Percentiles rank a stretch among this genome's conserved stretches.
These are phyloP conservation scores for Podarcis lilfordi DNA, from an alignment of 2,797 vertebrate species.

Conservation along the genomic window DNA sequence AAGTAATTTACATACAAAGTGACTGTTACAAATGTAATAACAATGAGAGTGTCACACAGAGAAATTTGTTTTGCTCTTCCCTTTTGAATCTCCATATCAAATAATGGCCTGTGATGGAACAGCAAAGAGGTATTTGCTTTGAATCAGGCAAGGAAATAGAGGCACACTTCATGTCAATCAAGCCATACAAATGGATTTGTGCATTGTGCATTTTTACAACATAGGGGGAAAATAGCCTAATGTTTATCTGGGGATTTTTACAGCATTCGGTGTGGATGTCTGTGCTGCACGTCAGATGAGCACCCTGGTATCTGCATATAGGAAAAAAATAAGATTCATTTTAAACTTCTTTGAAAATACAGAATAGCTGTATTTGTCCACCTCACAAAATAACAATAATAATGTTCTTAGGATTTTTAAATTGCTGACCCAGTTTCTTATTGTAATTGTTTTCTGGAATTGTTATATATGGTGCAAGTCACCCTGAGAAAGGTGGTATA, in stretches of 20 bases:
- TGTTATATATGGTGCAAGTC: too few relatives aligned
- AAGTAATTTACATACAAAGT: slow-evolving; percentile 64
- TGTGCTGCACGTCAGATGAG: slow-evolving; percentile 43
- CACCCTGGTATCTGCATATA: not conserved
- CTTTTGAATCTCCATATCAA: slow-evolving; percentile 46
- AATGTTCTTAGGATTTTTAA: too few relatives aligned
- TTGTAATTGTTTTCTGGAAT: not conserved
- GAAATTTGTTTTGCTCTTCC: slow-evolving; percentile 45
- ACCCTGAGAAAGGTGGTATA: too few relatives aligned
- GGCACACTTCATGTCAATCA: slow-evolving; percentile 22
- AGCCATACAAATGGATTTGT: slow-evolving; percentile 19
- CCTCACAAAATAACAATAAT: too few relatives aligned
- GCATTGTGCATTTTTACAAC: slow-evolving; percentile 1
- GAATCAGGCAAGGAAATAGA: not conserved
- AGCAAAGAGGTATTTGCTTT: slow-evolving; percentile 40
- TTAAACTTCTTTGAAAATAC: slow-evolving; percentile 45
- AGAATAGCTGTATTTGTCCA: slow-evolving; percentile 41
- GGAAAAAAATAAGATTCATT: slow-evolving; percentile 59
- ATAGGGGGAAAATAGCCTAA: not conserved
- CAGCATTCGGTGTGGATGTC: slow-evolving; percentile 33
- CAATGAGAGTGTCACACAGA: slow-evolving; percentile 44
- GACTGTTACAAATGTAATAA: slow-evolving; percentile 67
- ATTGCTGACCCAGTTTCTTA: not conserved
- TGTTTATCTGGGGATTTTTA: slow-evolving; percentile 28
- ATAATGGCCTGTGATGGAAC: slow-evolving; percentile 31